Base-by-base conservation (phyloP, 2,888 invertebrate species). In the Plebejus melissa region DNA sequence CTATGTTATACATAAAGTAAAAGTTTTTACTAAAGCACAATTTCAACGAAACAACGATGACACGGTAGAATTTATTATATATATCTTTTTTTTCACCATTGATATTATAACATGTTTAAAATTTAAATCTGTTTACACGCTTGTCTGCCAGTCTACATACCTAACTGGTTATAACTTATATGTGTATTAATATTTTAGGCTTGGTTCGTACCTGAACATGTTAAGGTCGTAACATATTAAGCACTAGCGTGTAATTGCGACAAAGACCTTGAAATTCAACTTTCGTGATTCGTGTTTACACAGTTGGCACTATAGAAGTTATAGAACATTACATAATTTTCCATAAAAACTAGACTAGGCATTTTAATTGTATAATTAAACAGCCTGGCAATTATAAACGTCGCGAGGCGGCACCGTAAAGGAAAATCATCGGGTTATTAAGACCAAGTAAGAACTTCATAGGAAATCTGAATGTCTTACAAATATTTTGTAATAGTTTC, bases 261-360 rank as follows among this genome's bases (percentile, higher is more conserved):
- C 13, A 32, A 54, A 72, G 50, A 28, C 50, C 50, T 72, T 72
- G 72, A 54, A 54, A 50, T 28, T 22, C 50, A 32, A 28, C 72
- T 16, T 50, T 28, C 50, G 32, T 50, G 50, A 72, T 72, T 54
- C 54, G 28, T 16, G 32, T 46, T 54, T 28, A 54, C 22, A 6
- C 50, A 50, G 16, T 13, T 54, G 16, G 22, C 22, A 22, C 22
- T 22, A 22, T 22, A 22, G 22, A 22, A 22, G 22, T 22, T 72
- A 72, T 46, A 65, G 36, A 65, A 65, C 5, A 50, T 54, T 72
- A 72, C 50, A 72, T 72, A 72, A 32, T 72, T 50, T 72, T 28
- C 32, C 16, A 72, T 50, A 50, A 72, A 72, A 72, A 50, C 72
- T 72, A 50, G 72, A 72, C 54, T 32, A 72, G 72, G 72, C 7